Percentiles rank a stretch among this genome's conserved stretches.
Evolutionary conservation across 2,888 invertebrate genomes (phyloP).

Genomic region (Xestia ashworthii): DNA sequence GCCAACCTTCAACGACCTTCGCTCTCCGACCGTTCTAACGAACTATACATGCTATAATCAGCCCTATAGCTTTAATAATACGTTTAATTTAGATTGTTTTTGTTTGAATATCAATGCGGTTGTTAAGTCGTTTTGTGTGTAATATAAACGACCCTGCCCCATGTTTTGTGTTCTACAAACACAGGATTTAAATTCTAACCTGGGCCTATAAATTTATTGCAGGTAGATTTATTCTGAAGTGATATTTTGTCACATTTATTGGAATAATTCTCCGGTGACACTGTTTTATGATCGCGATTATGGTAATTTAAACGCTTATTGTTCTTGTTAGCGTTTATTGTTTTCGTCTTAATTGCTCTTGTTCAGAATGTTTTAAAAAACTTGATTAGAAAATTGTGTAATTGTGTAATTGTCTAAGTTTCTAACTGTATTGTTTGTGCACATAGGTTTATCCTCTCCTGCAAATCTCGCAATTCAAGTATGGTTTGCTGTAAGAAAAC

Average conservation of each 20-base stretch:
- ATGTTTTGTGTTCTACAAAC: constrained; percentile 82
- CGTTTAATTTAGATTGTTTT: constrained; percentile 61
- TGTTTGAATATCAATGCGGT: constrained; percentile 48
- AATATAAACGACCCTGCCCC: constrained; percentile 74
- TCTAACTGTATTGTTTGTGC: too few species aligned
- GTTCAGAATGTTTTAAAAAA: constrained; percentile 34
- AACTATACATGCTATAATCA: constrained; percentile 71
- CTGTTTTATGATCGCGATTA: constrained; percentile 69
- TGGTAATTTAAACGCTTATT: constrained; percentile 60
- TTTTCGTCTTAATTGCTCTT: constrained; percentile 52
- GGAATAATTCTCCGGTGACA: constrained; percentile 73
- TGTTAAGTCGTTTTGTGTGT: constrained; percentile 63
- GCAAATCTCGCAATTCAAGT: too few species aligned
- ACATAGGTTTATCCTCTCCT: too few species aligned
- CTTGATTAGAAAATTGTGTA: constrained; percentile 29
- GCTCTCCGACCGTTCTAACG: constrained; percentile 87
- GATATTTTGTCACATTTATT: constrained; percentile 84
- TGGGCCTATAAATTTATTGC: constrained; percentile 84
- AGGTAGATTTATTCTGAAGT: constrained; percentile 80
- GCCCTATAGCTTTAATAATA: constrained; percentile 58
- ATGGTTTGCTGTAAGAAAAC: too few species aligned
- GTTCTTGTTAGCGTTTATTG: constrained; percentile 56
- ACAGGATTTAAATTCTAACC: constrained; percentile 83
- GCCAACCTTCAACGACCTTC: constrained; percentile 91
- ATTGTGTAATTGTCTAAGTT: too few species aligned